Base-by-base conservation (phyloP, 2,113 vertebrate species). In the Hiodon alosoides region DNA sequence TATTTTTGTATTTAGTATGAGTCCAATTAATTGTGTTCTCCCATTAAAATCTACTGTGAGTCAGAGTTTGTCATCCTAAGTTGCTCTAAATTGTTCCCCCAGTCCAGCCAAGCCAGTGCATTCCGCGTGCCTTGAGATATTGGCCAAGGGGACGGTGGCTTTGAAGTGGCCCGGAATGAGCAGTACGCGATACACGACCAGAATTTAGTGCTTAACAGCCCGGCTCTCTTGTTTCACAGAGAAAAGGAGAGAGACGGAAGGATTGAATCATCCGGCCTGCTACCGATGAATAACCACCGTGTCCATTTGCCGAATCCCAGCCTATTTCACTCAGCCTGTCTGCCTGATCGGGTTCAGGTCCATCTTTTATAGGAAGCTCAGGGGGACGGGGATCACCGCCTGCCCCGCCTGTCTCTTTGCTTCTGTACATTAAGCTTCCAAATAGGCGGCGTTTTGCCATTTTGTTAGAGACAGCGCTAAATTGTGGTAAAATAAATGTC, bases 251-350 rank as follows among this genome's bases (percentile, higher is more conserved):
- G 31, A 31, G 31, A 31, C 31, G 31, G 14, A 69, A 53, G 67
- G 67, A 51, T 75, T 75, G 67, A 75, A 71, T 71, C 69, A 71
- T 57, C 46, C 59, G 57, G 46, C 6, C 9, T 47, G 73, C 73
- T n/a, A 54, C 58, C 47, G 73, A 59, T 67, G 64, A 67, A 75
- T 59, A 48, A 66, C 54, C 58, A 59, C 73, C 50, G 54, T 5
- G 62, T 11, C 52, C 31, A 65, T 57, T 55, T 54, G 53, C 59
- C 3, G 17, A 3, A 3, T 3, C 73, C 50, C 47, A 8, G 47
- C 10, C n/a, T 9, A 8, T n/a, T 51, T 13, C 14, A 7, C 46
- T 31, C 4, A 51, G 71, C 51, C 71, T 55, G 13, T 10, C 14
- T 3, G 8, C 7, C 71, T n/a, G 7, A 52, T 53, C 46, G 31